phyloP scores from a whole-genome alignment of 2,888 invertebrate species.

The Lithosia quadra region DNA sequence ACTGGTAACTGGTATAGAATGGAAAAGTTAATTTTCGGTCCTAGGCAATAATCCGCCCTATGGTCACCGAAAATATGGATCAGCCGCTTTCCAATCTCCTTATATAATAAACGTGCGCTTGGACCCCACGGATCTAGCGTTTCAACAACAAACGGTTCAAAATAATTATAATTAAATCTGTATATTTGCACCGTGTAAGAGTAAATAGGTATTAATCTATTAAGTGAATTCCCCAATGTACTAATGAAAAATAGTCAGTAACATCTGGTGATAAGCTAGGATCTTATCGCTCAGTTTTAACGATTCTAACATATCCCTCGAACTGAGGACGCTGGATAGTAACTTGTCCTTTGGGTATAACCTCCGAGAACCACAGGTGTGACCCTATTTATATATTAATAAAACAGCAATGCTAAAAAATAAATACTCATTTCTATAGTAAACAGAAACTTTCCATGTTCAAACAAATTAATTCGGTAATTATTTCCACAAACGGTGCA shows the following conservation, averaged over 20 bases:
- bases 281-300: neutral
- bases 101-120: too few relatives aligned
- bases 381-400: slow-evolving; percentile 14
- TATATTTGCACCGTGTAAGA: neutral
- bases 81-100: too few relatives aligned
- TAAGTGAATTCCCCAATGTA: neutral
- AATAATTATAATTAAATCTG: neutral
- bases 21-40: too few relatives aligned
- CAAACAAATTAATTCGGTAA: slow-evolving; percentile 11
- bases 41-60: too few relatives aligned
- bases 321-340: slow-evolving; percentile 8
- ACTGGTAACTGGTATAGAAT: too few relatives aligned
- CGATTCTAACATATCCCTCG: slow-evolving; percentile 1
- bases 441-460: neutral
- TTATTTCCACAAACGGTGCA: neutral
- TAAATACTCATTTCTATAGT: neutral
- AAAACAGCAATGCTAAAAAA: slow-evolving; percentile 12
- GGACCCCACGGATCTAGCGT: neutral
- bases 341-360: slow-evolving; percentile 15
- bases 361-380: slow-evolving; percentile 14
- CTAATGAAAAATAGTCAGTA: neutral
- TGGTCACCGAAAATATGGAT: too few relatives aligned
- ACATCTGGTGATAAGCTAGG: neutral
- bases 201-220: neutral
- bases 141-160: neutral